Base-by-base conservation (phyloP, 2,797 vertebrate species). In the Lacerta agilis region DNA sequence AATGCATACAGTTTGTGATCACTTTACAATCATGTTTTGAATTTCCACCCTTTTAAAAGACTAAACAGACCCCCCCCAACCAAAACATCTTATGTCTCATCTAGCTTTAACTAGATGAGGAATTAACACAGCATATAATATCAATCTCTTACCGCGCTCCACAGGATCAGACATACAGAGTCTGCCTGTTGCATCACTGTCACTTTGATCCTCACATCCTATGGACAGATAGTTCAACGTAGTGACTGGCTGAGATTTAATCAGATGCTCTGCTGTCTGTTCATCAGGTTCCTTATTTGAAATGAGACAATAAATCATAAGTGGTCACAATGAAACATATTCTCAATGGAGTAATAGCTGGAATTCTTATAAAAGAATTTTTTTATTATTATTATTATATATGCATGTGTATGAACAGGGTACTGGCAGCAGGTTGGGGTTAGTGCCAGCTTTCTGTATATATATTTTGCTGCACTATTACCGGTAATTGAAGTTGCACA, bases 211-310 rank as follows among this genome's bases (percentile, higher is more conserved):
- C 1, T 81, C 91, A 6, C 64, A 67, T 82, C 87, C 85, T 8
- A 27, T 6, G 23, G 91, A 90, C 5, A 11, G 2, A 29, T 0
- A 82, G 73, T 84, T 67, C 8, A 82, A 84, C 4, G 6, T 75
- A 85, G 90, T 73, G 89, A 94, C 79, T 86, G 91, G 94, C 88
- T 90, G 95, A 61, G 94, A 93, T n/a, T 84, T 92, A 83, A 88
- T 45, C 82, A 88, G 91, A 7, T 66, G 38, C 77, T 95, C 11
- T 89, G 93, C 88, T 64, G 83, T 33, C 11, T 86, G 91, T 38
- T 94, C 94, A 17, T 85, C 58, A 86, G 86, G 90, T 89, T 96
- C 97, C 97, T 98, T 92, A 49, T 69, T 87, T 8, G 27, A 88
- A 87, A 84, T 15, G 81, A 75, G 83, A 90, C 0, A 86, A 71